Percentiles rank a stretch among this genome's conserved stretches.
phyloP scores from a whole-genome alignment of 2,888 invertebrate genomes.

The Tetragonula carbonaria region DNA sequence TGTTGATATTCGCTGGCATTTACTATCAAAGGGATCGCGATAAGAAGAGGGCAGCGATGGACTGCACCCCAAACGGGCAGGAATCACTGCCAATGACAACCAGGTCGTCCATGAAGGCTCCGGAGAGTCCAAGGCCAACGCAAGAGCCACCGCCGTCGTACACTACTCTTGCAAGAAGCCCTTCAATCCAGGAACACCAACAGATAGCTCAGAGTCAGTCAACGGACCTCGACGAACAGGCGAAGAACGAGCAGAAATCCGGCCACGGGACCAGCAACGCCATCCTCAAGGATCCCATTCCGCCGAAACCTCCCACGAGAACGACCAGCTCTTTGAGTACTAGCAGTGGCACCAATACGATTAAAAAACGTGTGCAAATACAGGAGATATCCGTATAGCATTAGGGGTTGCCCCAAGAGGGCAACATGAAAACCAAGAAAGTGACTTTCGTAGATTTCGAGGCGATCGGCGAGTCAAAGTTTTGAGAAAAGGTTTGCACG shows the following conservation, averaged over 20 bases:
- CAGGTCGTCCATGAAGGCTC: constrained; percentile 81
- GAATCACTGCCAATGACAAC: constrained; percentile 83
- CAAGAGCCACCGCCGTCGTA: constrained; percentile 85
- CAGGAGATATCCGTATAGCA: constrained; percentile 92
- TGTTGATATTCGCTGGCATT: constrained; percentile 91
- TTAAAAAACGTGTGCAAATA: constrained; percentile 92
- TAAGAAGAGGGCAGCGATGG: constrained; percentile 79
- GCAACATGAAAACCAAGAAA: constrained; percentile 79
- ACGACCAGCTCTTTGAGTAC: constrained; percentile 80
- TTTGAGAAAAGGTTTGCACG: constrained; percentile 66
- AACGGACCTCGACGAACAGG: constrained; percentile 42
- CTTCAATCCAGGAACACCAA: constrained; percentile 78
- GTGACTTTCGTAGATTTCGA: constrained; percentile 81
- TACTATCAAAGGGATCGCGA: constrained; percentile 89
- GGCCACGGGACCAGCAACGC: constrained; percentile 56
- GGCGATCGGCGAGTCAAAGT: constrained; percentile 75
- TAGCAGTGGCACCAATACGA: constrained; percentile 83
- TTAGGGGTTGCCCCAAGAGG: constrained; percentile 83
- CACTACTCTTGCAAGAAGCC: constrained; percentile 84
- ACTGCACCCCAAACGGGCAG: constrained; percentile 78
- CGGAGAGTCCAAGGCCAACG: constrained; percentile 78
- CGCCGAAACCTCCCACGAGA: constrained; percentile 81
- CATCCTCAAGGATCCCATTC: constrained; percentile 71
- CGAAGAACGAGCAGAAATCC: constrained; percentile 52
- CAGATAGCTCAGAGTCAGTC: constrained; percentile 65